A percentile compares a stretch with the other conserved stretches of the same genome.
These are phyloP conservation scores for Phymastichus coffea DNA, from an alignment of 1,140 invertebrate genomes.

Conservation along the genomic window DNA sequence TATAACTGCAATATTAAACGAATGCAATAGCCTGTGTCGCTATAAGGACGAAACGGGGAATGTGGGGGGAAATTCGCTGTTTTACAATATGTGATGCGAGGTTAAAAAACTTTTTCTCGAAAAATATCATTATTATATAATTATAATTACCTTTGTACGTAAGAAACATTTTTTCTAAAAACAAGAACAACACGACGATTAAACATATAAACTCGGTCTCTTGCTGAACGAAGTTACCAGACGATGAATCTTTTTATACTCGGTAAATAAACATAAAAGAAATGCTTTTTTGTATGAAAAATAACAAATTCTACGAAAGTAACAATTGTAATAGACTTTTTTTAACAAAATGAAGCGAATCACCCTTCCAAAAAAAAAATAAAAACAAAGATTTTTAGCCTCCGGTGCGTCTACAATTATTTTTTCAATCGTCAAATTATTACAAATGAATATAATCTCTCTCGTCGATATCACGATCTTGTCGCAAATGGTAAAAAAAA, in stretches of 20 bases:
- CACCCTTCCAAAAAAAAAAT: background rate
- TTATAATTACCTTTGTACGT: conserved; percentile 4
- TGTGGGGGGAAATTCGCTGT: conserved; percentile 17
- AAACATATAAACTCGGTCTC: no score
- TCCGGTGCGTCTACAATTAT: conserved; percentile 9
- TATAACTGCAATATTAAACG: conserved; percentile 45
- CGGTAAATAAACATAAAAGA: conserved; percentile 3
- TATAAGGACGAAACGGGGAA: conserved; percentile 13
- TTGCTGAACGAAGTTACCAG: conserved; percentile 19
- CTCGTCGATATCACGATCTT: conserved; percentile 23
- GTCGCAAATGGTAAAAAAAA: conserved; percentile 6
- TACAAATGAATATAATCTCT: conserved; percentile 5
- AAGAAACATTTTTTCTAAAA: conserved; percentile 12
- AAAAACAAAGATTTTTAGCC: background rate
- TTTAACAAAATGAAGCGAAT: background rate
- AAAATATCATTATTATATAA: conserved; percentile 17
- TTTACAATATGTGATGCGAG: conserved; percentile 10
- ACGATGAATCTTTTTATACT: conserved; percentile 19
- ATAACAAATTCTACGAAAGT: conserved; percentile 12
- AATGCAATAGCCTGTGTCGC: conserved; percentile 43
- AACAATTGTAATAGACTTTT: conserved; percentile 21
- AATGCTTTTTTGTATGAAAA: conserved; percentile 19
- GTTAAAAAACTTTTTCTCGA: conserved; percentile 12
- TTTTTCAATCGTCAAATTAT: background rate
- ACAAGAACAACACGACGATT: background rate